Conservation (phyloP, 2,797 vertebrate genomes). For the Lacerta bilineata region DNA sequence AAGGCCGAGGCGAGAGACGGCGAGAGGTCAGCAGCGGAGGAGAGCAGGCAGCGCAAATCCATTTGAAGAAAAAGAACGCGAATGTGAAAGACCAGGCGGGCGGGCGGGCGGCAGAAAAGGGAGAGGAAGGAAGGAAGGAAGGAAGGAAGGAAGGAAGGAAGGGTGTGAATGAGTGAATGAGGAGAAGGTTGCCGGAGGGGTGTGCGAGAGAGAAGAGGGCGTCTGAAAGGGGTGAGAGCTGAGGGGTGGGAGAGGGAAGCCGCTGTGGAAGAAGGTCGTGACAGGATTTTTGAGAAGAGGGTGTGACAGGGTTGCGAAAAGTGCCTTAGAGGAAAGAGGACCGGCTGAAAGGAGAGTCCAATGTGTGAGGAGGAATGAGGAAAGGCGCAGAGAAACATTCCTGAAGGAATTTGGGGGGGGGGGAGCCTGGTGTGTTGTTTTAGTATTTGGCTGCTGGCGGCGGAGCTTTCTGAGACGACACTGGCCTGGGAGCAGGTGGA, state of each 20-base stretch:
- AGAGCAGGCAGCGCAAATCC: constrained; percentile 7
- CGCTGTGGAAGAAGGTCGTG: too few relatives aligned
- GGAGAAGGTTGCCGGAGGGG: too few relatives aligned
- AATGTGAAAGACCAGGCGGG: constrained; percentile 35
- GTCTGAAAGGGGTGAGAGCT: neutral
- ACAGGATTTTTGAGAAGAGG: constrained; percentile 27
- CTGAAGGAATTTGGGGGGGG: neutral
- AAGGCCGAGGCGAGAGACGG: constrained; percentile 34
- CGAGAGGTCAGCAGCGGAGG: neutral
- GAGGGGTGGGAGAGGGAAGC: too few relatives aligned
- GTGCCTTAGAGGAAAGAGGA: neutral
- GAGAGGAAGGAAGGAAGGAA: constrained; percentile 25
- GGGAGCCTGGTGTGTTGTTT: too few relatives aligned
- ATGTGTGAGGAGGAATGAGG: neutral
- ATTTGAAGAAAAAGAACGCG: constrained; percentile 35
- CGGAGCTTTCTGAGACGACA: too few relatives aligned
- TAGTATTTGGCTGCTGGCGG: too few relatives aligned
- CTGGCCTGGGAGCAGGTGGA: neutral
- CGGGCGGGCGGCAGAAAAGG: constrained; percentile 18
- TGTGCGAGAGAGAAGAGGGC: neutral
- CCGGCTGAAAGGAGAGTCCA: neutral
- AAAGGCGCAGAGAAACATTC: neutral
- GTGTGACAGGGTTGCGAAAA: constrained; percentile 52
- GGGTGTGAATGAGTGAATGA: neutral
- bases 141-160: neutral